phyloP scores from a whole-genome alignment of 2,888 invertebrate species.

The Diarsia rubi region DNA sequence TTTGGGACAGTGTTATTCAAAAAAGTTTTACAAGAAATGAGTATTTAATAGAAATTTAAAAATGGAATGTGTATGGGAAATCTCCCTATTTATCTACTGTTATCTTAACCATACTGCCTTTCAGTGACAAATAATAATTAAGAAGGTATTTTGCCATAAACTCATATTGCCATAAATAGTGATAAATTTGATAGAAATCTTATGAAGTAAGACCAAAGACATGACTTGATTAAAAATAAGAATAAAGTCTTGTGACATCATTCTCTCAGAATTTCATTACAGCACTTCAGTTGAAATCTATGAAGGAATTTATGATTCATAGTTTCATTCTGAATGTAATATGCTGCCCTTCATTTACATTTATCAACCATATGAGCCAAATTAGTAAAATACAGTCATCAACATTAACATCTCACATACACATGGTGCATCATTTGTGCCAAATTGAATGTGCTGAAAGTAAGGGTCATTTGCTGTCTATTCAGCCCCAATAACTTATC shows the following conservation, averaged over 20 bases:
- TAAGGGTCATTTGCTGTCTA: not conserved
- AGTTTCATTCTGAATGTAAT: not conserved
- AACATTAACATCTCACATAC: not conserved
- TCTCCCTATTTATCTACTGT: constrained; percentile 20
- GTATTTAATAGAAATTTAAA: constrained; percentile 23
- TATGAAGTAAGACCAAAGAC: constrained; percentile 36
- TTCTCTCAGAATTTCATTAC: constrained; percentile 34
- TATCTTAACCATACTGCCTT: constrained; percentile 49
- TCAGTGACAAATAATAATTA: constrained; percentile 52
- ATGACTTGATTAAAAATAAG: constrained; percentile 21
- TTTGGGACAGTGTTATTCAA: constrained; percentile 35
- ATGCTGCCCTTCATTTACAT: constrained; percentile 12
- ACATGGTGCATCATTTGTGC: not conserved
- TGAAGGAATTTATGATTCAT: constrained; percentile 30
- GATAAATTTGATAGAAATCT: constrained; percentile 12
- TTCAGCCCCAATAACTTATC: not conserved
- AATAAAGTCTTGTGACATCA: constrained; percentile 42
- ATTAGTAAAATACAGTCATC: constrained; percentile 21
- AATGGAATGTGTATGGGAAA: constrained; percentile 12
- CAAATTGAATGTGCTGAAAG: not conserved
- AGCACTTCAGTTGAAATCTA: constrained; percentile 25
- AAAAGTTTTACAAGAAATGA: constrained; percentile 23
- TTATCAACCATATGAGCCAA: constrained; percentile 26
- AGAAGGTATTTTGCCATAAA: constrained; percentile 12
- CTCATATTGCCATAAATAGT: constrained; percentile 17